Evolutionary conservation across 1,140 invertebrate species (phyloP).

Genomic region (Eumaeus atala): DNA sequence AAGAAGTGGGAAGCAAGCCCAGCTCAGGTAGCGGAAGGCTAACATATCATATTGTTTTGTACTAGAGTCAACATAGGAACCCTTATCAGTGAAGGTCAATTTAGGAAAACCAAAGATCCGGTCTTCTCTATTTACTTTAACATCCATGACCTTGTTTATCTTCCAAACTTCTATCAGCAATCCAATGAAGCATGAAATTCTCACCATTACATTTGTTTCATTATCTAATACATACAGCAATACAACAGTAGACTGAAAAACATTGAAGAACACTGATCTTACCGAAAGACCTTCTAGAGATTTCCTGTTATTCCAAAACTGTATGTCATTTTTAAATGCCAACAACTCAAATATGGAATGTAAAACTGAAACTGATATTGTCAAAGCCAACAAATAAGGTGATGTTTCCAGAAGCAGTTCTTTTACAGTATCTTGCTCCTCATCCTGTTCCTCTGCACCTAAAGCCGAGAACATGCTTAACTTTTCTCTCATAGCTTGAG

Average conservation of each 20-base stretch:
- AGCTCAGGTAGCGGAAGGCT: slow-evolving; percentile 97
- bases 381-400: slow-evolving; percentile 94
- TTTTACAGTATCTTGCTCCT: slow-evolving; percentile 97
- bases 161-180: slow-evolving; percentile 99
- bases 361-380: slow-evolving; percentile 93
- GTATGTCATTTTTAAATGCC: slow-evolving; percentile 99
- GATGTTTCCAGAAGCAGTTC: slow-evolving; percentile 98
- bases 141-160: slow-evolving; percentile 96
- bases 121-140: slow-evolving; percentile 85
- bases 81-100: slow-evolving; percentile 92
- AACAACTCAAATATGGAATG: slow-evolving; percentile 99
- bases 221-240: slow-evolving; percentile 98
- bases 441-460: slow-evolving; percentile 84
- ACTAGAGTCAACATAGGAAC: slow-evolving; percentile 95
- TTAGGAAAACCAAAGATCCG: slow-evolving; percentile 87
- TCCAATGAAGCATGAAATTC: slow-evolving; percentile 93
- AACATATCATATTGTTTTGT: slow-evolving; percentile 96
- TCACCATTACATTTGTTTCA: slow-evolving; percentile 97
- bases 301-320: slow-evolving; percentile 99
- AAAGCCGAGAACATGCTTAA: slow-evolving; percentile 79
- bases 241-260: slow-evolving; percentile 97
- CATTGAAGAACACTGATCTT: slow-evolving; percentile 98
- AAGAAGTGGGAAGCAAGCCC: slow-evolving; percentile 95
- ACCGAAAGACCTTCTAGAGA: slow-evolving; percentile 98
- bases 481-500: slow-evolving; percentile 92